Evolutionary conservation across 2,113 vertebrate genomes (phyloP).

Genomic region (Plestiodon gilberti): DNA sequence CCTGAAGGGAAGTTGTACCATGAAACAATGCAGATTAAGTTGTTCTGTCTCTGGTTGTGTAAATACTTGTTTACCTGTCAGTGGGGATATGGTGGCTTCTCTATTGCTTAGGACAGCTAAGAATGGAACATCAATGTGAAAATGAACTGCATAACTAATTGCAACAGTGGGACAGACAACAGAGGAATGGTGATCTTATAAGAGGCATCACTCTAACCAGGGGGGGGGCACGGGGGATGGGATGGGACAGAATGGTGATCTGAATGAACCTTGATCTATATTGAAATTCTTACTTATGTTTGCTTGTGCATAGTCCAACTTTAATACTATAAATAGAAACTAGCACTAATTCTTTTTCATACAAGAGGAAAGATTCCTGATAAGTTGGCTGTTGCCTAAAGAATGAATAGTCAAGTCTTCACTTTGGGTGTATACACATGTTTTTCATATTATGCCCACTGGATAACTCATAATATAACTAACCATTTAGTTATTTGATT

Average conservation of each 20-base stretch:
- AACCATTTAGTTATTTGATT: too few relatives aligned
- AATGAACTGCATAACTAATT: background rate
- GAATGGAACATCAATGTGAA: background rate
- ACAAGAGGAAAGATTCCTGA: too few relatives aligned
- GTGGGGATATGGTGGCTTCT: too few relatives aligned
- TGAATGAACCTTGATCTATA: background rate
- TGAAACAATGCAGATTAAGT: background rate
- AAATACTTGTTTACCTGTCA: too few relatives aligned
- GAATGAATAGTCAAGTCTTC: constrained; percentile 4
- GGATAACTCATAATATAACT: too few relatives aligned
- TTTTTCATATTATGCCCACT: constrained; percentile 49
- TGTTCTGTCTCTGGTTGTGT: background rate
- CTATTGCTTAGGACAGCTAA: too few relatives aligned
- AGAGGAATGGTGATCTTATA: background rate
- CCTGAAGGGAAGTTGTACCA: background rate
- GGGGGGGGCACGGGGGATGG: background rate
- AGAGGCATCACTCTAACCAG: background rate
- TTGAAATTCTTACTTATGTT: constrained; percentile 42
- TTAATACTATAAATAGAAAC: constrained; percentile 26
- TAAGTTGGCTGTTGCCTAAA: background rate
- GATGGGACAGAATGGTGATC: background rate
- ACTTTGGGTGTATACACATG: background rate
- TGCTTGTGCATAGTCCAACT: constrained; percentile 2
- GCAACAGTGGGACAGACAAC: background rate
- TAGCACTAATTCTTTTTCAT: too few relatives aligned